Evolutionary conservation across 2,888 invertebrate genomes (phyloP).

Genomic region (Eulithis testata): DNA sequence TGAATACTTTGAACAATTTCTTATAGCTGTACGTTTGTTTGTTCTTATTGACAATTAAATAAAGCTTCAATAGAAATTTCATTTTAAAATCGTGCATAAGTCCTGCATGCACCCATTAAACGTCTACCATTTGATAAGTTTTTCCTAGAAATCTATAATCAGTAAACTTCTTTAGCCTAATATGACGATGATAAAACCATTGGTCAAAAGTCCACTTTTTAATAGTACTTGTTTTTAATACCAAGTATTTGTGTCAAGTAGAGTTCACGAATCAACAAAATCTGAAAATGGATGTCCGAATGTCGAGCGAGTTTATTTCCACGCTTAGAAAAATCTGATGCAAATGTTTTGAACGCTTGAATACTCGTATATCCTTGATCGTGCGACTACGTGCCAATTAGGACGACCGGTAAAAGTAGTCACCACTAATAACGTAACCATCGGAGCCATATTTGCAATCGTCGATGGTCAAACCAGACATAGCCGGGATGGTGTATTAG

Average conservation of each 20-base stretch:
- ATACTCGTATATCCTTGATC: slow-evolving; percentile 28
- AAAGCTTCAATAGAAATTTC: no score
- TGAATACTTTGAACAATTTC: slow-evolving; percentile 50
- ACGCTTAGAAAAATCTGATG: slow-evolving; percentile 16
- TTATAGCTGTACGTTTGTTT: slow-evolving; percentile 28
- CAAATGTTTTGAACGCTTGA: slow-evolving; percentile 23
- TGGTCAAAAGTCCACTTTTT: no score
- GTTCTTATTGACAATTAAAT: neutral
- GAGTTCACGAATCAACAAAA: slow-evolving; percentile 1
- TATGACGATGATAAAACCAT: no score
- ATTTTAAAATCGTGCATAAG: no score
- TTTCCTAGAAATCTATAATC: no score
- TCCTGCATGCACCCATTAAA: no score
- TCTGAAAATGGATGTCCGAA: slow-evolving; percentile 5
- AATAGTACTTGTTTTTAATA: no score
- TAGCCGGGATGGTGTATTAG: slow-evolving; percentile 22
- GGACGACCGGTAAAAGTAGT: slow-evolving; percentile 27
- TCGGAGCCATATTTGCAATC: slow-evolving; percentile 30
- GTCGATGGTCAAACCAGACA: slow-evolving; percentile 23
- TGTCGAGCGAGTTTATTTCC: slow-evolving; percentile 7
- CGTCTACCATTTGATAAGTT: no score
- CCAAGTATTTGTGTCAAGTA: no score
- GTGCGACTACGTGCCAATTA: slow-evolving; percentile 27
- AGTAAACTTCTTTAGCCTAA: no score
- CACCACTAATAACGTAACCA: slow-evolving; percentile 32